phyloP scores from a whole-genome alignment of 53 echinoderm and acorn worm genomes.

The Patiria pectinifera region DNA sequence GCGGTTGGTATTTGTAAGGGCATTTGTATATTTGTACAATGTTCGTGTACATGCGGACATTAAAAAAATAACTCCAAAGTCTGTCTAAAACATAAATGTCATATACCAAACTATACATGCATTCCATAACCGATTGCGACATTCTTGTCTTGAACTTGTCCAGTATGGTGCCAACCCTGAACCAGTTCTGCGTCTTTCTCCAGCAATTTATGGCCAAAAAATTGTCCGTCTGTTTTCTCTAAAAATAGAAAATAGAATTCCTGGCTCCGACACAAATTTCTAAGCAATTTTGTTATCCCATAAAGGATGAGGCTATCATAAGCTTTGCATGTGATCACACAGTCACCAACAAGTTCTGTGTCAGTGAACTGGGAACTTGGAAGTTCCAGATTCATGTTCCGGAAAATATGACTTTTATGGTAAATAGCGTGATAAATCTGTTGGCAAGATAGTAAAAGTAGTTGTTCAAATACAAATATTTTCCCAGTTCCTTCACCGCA shows the following conservation, averaged over 20 bases:
- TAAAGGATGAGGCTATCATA: no score
- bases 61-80: neutral
- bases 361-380: constrained; percentile 16
- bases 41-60: neutral
- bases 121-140: neutral
- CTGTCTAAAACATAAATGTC: neutral
- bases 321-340: neutral
- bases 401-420: constrained; percentile 36
- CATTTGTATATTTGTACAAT: neutral
- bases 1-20: neutral
- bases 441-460: constrained; percentile 35
- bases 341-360: constrained; percentile 6
- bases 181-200: neutral
- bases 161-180: neutral
- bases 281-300: no score
- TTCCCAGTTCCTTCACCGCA: neutral
- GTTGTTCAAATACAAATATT: constrained; percentile 39
- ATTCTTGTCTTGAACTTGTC: neutral
- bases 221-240: neutral
- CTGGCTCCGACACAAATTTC: neutral
- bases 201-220: constrained; percentile 5
- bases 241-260: neutral
- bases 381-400: constrained; percentile 6
- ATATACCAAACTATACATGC: neutral
- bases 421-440: constrained; percentile 36